Evolutionary conservation across 2,888 invertebrate genomes (phyloP).

Genomic region (Epsilonema sp.): DNA sequence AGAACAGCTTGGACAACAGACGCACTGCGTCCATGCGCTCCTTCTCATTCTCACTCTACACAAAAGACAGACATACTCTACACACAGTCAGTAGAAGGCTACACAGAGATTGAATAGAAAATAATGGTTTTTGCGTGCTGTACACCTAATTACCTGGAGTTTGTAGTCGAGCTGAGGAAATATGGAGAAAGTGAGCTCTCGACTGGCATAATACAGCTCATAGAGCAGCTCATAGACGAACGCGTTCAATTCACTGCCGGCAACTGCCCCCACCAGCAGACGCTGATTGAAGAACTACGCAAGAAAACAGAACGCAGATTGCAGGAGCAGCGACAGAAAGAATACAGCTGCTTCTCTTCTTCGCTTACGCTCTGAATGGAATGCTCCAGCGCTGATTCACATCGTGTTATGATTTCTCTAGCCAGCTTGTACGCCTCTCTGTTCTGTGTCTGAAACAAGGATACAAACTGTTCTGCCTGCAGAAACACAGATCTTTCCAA

Average conservation of each 20-base stretch:
- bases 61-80: no score
- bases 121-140: no score
- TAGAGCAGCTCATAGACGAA: conserved; percentile 78
- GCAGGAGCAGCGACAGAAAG: no score
- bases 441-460: conserved; percentile 33
- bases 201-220: conserved; percentile 78
- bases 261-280: conserved; percentile 50
- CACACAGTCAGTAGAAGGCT: no score
- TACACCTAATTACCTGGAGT: conserved; percentile 29
- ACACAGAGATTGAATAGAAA: no score
- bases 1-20: conserved; percentile 4
- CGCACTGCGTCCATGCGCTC: conserved; percentile 4
- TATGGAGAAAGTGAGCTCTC: conserved; percentile 61
- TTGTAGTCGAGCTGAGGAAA: conserved; percentile 88
- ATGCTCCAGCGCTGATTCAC: conserved; percentile 72
- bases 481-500: no score
- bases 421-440: conserved; percentile 74
- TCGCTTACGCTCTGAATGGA: no score
- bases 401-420: conserved; percentile 72
- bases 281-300: conserved; percentile 93
- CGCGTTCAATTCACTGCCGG: conserved; percentile 11
- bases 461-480: no score
- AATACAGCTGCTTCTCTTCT: no score
- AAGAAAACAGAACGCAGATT: no score
- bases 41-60: conserved; percentile 2